These are phyloP conservation scores for Equus quagga DNA, from an alignment of 2,113 vertebrate genomes.

Conservation along the genomic window DNA sequence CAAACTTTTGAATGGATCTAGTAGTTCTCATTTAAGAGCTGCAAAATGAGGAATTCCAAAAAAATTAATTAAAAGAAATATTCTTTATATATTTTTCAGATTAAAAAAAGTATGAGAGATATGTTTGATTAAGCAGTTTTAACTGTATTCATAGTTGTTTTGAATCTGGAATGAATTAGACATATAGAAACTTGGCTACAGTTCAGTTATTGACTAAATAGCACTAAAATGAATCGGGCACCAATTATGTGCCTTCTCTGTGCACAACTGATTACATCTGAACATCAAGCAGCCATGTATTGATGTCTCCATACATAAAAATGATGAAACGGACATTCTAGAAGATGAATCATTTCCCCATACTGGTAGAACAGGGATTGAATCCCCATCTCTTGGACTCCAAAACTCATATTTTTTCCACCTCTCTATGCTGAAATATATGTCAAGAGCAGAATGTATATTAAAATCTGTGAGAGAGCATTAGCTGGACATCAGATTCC, in stretches of 20 bases:
- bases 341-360: not conserved
- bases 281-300: not conserved
- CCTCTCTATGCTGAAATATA: not conserved
- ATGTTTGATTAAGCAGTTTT: not conserved
- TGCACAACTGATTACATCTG: not conserved
- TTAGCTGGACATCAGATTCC: not conserved
- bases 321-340: not conserved
- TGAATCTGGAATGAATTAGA: constrained; percentile 18
- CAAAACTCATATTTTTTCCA: not conserved
- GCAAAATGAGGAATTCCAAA: constrained; percentile 18
- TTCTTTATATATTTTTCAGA: not conserved
- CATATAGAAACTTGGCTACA: not conserved
- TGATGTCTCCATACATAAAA: not conserved
- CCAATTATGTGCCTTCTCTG: not conserved
- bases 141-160: not conserved
- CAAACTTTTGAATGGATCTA: not conserved
- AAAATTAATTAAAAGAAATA: not conserved
- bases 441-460: not conserved
- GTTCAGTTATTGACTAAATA: not conserved
- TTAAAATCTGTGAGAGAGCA: not conserved
- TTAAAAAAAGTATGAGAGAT: not conserved
- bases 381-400: not conserved
- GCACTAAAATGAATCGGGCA: not conserved
- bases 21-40: not conserved
- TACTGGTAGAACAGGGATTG: not conserved